Evolutionary conservation across 2,888 invertebrate species (phyloP).

Genomic region (Stramonita haemastoma): DNA sequence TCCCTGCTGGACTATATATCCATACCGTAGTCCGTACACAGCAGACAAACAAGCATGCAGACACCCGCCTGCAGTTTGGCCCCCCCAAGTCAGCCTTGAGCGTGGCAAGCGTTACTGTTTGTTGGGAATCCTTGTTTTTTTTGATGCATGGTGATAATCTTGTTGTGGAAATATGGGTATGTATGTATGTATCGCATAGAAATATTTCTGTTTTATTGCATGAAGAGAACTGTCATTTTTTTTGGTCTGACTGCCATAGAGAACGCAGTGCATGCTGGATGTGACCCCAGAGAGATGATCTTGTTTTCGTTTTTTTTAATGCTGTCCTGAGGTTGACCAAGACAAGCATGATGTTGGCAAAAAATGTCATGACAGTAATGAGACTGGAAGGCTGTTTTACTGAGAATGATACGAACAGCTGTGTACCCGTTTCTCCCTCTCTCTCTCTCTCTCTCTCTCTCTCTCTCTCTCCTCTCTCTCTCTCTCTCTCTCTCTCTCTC

Average conservation of each 20-base stretch:
- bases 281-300: neutral
- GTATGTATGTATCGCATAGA: conserved; percentile 8
- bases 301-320: neutral
- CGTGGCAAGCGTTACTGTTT: neutral
- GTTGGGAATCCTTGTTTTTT: conserved; percentile 5
- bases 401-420: neutral
- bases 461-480: too few relatives aligned
- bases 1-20: neutral
- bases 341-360: neutral
- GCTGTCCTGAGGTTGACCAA: neutral
- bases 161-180: conserved; percentile 13
- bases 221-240: neutral
- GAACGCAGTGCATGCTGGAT: neutral
- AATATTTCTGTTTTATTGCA: neutral
- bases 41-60: neutral
- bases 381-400: neutral
- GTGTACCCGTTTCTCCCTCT: neutral
- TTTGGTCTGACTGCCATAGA: neutral
- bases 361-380: neutral
- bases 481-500: too few relatives aligned
- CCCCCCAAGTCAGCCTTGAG: neutral
- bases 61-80: neutral
- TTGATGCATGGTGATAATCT: conserved; percentile 3
- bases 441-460: too few relatives aligned
- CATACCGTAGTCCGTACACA: neutral